phyloP scores from a whole-genome alignment of 2,888 invertebrate genomes.

The Stictocephala bisonia region DNA sequence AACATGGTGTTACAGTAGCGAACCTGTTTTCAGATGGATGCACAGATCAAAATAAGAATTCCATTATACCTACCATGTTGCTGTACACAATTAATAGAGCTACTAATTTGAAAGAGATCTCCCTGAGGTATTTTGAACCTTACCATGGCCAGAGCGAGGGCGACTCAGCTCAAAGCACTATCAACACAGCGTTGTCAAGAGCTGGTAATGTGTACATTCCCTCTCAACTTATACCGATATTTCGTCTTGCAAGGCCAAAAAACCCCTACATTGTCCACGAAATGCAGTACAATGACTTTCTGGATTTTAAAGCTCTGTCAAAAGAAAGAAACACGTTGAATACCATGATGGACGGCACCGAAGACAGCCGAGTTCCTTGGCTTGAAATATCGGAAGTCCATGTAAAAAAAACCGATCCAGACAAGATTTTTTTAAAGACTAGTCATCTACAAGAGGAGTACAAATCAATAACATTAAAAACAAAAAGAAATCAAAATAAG shows the following conservation, averaged over 20 bases:
- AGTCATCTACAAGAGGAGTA: neutral
- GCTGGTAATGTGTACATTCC: constrained; percentile 30
- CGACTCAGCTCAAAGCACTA: constrained; percentile 35
- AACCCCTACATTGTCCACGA: constrained; percentile 3
- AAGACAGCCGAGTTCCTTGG: neutral
- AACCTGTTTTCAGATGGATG: constrained; percentile 41
- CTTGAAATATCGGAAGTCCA: neutral
- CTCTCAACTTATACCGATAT: constrained; percentile 21
- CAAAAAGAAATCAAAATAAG: no score
- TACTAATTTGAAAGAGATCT: constrained; percentile 11
- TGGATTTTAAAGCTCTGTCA: constrained; percentile 1
- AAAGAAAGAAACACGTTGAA: no score
- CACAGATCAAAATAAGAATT: constrained; percentile 41
- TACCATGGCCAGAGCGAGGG: constrained; percentile 41
- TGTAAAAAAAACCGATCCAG: neutral
- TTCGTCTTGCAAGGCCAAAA: constrained; percentile 6
- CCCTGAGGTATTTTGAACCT: constrained; percentile 35
- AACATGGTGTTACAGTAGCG: neutral
- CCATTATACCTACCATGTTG: constrained; percentile 39
- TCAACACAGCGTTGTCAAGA: neutral
- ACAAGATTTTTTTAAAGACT: neutral
- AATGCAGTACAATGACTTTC: constrained; percentile 9
- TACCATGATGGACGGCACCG: neutral
- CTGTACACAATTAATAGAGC: constrained; percentile 10
- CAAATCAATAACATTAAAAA: no score